Conservation (phyloP, 1,140 invertebrate species). For the Tetramorium simillimum region DNA sequence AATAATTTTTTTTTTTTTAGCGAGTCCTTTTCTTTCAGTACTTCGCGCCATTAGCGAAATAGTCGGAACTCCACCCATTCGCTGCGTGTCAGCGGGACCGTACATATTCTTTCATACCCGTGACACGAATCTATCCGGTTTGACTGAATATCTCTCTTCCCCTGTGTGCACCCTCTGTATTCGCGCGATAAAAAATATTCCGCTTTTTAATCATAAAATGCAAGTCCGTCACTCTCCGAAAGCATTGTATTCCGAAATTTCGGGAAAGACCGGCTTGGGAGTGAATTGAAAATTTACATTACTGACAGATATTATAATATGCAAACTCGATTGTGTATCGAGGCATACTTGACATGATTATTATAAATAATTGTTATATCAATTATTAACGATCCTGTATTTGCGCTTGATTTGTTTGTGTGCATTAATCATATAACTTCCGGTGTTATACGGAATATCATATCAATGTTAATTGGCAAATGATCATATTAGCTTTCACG, state of each 20-base stretch:
- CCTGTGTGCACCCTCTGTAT: not conserved
- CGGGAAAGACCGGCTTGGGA: not conserved
- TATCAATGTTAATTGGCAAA: slow-evolving; percentile 17
- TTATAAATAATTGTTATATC: slow-evolving; percentile 31
- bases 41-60: slow-evolving; percentile 62
- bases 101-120: slow-evolving; percentile 18
- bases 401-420: not conserved
- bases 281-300: not conserved
- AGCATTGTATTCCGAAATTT: not conserved
- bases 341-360: slow-evolving; percentile 1
- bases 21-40: slow-evolving; percentile 21
- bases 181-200: not conserved
- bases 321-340: not conserved
- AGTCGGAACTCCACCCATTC: slow-evolving; percentile 56
- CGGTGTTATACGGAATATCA: not conserved
- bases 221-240: not conserved
- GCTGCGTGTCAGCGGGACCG: slow-evolving; percentile 26
- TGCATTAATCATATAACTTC: slow-evolving; percentile 32
- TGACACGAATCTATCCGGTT: slow-evolving; percentile 14
- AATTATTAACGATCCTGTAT: slow-evolving; percentile 15
- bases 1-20: slow-evolving; percentile 56
- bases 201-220: slow-evolving; percentile 20
- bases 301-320: slow-evolving; percentile 4
- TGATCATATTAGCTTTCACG: slow-evolving; percentile 14
- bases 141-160: not conserved